Base-by-base conservation (phyloP, 2,888 invertebrate species). In the Philonicus albiceps region DNA sequence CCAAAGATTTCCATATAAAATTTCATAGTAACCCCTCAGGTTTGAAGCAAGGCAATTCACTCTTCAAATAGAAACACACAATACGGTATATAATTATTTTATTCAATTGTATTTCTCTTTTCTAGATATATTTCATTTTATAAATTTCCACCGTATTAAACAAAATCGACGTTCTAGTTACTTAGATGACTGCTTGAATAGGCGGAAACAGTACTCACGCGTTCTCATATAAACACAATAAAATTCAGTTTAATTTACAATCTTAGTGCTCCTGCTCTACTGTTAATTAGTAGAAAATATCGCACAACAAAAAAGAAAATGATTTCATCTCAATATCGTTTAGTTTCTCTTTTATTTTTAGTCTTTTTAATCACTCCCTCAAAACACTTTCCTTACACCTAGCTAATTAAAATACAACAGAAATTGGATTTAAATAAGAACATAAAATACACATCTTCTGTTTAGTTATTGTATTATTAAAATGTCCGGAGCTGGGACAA, bases 191-290 rank as follows among this genome's bases (percentile, higher is more conserved):
- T 49, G 30, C 30, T 78, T 30, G 27, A 27, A 53, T 78, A 30
- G 64, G 78, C 53, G 78, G 49, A 78, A 78, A 49, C 30, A 30
- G 30, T 78, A 49, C 49, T 13, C 30, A 30, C 78, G 27, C 49
- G 78, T 19, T 64, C 30, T 74, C 49, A 53, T 78, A 78, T 78
- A 8, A 78, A 49, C 43, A 78, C 40, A 78, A 43, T 43, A 43
- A 43, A 78, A 43, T 78, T 78, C 27, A 78, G 40, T 49, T 49
- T 22, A 78, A 78, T 78, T 22, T 78, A 78, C 30, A 78, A 78
- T 78, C 30, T 43, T 78, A 27, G 16, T 37, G 76, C 5, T 76
- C 34, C 34, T 27, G 22, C 4, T 22, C 64, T 27, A 1, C 64
- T 64, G 22, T 27, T 2, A 64, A 64, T n/a, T n/a, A 13, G 19